A percentile compares a stretch with the other conserved stretches of the same genome.
Evolutionary conservation across 1,140 invertebrate species (phyloP).

Genomic region (Tetraneura akinire): DNA sequence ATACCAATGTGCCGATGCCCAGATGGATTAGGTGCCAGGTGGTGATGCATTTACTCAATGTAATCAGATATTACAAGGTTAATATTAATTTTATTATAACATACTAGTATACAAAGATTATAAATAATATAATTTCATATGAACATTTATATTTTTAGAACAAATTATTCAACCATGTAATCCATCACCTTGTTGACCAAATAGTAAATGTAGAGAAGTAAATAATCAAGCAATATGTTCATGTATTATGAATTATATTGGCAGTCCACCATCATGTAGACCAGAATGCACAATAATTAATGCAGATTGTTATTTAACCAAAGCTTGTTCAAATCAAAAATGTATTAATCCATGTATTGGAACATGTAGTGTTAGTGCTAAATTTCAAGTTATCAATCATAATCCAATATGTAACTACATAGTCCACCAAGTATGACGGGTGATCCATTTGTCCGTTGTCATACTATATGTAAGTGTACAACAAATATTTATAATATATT

Average conservation of each 20-base stretch:
- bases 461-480: conserved; percentile 59
- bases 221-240: conserved; percentile 78
- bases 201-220: conserved; percentile 73
- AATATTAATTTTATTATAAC: too few relatives aligned
- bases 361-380: conserved; percentile 68
- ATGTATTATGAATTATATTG: conserved; percentile 74
- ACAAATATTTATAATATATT: too few relatives aligned
- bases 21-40: conserved; percentile 64
- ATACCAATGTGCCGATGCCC: conserved; percentile 72
- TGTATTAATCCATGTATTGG: conserved; percentile 74
- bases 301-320: conserved; percentile 68
- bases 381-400: conserved; percentile 69
- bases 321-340: conserved; percentile 72
- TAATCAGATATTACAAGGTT: too few relatives aligned
- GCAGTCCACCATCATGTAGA: conserved; percentile 71
- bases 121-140: too few relatives aligned
- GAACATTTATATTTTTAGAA: too few relatives aligned
- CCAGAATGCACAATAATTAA: conserved; percentile 71
- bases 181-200: conserved; percentile 77
- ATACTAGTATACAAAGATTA: too few relatives aligned
- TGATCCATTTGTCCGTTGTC: conserved; percentile 66
- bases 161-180: conserved; percentile 62
- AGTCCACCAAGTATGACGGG: conserved; percentile 64
- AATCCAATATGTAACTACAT: conserved; percentile 70
- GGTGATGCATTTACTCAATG: conserved; percentile 73